These are phyloP conservation scores for Chitala chitala DNA, from an alignment of 2,113 vertebrate species.

Conservation along the genomic window DNA sequence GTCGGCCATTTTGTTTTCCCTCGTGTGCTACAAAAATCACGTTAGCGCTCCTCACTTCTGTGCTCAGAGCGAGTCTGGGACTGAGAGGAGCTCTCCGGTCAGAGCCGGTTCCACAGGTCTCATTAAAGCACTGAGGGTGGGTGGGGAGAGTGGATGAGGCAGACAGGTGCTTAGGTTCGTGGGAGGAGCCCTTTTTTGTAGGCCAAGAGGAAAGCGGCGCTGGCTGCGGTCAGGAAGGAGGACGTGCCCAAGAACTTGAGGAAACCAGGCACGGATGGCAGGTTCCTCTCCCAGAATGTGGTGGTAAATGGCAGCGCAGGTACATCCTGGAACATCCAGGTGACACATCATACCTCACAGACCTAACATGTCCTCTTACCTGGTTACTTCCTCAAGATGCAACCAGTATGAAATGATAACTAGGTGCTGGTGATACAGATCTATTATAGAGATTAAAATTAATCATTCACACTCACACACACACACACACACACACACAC, in stretches of 20 bases:
- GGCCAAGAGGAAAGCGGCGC: conserved; percentile 60
- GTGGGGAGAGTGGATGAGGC: not conserved
- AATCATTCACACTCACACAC: not conserved
- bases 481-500: not conserved
- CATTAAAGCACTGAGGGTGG: no score
- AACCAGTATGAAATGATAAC: no score
- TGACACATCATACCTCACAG: not conserved
- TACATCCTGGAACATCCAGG: conserved; percentile 70
- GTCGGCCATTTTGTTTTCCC: no score
- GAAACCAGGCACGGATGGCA: conserved; percentile 81
- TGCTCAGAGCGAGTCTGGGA: conserved; percentile 2
- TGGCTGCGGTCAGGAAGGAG: conserved; percentile 60
- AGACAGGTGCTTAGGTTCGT: conserved; percentile 42
- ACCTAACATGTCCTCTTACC: not conserved
- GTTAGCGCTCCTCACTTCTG: not conserved
- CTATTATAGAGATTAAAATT: no score
- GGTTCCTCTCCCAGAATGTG: conserved; percentile 84
- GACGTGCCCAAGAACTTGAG: conserved; percentile 74
- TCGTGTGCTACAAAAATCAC: not conserved
- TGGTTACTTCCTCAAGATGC: not conserved
- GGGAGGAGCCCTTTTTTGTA: conserved; percentile 73
- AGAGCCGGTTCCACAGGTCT: no score
- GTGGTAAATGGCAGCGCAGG: conserved; percentile 69
- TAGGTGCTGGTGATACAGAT: no score
- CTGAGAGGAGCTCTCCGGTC: conserved; percentile 8